Percentiles rank a stretch among this genome's conserved stretches.
Conservation (phyloP, 2,113 vertebrate genomes). For the Furnarius figulus region DNA sequence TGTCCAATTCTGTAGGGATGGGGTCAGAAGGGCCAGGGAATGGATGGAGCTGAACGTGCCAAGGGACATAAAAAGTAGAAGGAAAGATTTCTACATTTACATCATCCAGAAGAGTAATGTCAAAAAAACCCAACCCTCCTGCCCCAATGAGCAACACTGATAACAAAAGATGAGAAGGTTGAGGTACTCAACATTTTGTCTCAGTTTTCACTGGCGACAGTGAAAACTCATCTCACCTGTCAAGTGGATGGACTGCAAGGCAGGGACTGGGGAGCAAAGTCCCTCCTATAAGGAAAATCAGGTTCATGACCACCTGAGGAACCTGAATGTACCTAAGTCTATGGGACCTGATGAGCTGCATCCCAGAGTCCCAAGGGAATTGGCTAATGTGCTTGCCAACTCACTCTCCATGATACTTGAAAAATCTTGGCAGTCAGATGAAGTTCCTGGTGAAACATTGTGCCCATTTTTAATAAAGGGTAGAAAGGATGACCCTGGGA, state of each 20-base stretch:
- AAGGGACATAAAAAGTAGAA: background rate
- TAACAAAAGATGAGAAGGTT: background rate
- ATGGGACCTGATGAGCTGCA: background rate
- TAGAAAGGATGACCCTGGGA: background rate
- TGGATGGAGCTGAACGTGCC: background rate
- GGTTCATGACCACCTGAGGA: background rate
- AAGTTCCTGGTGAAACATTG: background rate
- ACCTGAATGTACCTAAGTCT: background rate
- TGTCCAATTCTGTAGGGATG: background rate
- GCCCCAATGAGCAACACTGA: background rate
- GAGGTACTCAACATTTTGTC: background rate
- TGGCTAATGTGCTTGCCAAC: background rate
- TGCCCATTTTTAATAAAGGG: background rate
- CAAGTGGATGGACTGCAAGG: background rate
- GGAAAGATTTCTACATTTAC: background rate
- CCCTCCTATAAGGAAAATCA: background rate
- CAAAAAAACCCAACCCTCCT: accelerated
- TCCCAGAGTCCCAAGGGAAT: background rate
- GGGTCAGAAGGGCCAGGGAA: accelerated
- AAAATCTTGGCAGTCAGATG: background rate
- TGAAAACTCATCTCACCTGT: too few relatives aligned
- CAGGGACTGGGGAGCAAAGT: background rate
- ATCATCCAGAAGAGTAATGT: background rate
- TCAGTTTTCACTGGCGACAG: background rate
- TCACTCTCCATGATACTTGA: background rate